These are phyloP conservation scores for Corbicula japonica DNA, from an alignment of 2,888 invertebrate genomes.

Conservation along the genomic window DNA sequence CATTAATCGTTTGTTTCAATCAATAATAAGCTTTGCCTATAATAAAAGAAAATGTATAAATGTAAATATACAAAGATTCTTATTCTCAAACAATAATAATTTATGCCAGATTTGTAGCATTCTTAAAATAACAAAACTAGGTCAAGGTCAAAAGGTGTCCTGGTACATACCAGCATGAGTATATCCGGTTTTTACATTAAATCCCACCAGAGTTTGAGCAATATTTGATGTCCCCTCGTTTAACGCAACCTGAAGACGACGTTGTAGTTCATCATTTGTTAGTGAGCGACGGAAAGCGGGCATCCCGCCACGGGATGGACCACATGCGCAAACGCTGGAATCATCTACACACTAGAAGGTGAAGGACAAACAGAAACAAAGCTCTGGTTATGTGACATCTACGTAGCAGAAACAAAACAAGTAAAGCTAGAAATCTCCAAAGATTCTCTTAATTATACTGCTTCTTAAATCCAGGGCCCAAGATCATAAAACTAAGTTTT, in stretches of 20 bases:
- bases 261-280: slow-evolving; percentile 78
- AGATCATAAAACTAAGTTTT: too few relatives aligned
- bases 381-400: slow-evolving; percentile 48
- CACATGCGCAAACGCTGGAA: slow-evolving; percentile 63
- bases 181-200: slow-evolving; percentile 79
- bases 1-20: too few relatives aligned
- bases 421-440: too few relatives aligned
- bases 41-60: too few relatives aligned
- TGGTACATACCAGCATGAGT: slow-evolving; percentile 80
- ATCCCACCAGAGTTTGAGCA: slow-evolving; percentile 76
- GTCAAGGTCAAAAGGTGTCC: slow-evolving; percentile 1
- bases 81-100: too few relatives aligned
- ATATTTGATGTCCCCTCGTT: slow-evolving; percentile 78
- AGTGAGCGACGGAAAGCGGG: slow-evolving; percentile 70
- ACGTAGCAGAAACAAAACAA: slow-evolving; percentile 36
- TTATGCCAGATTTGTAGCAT: too few relatives aligned
- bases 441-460: too few relatives aligned
- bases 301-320: slow-evolving; percentile 63
- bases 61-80: too few relatives aligned
- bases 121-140: too few relatives aligned
- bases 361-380: slow-evolving; percentile 48
- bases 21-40: too few relatives aligned
- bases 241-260: slow-evolving; percentile 78
- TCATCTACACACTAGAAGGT: slow-evolving; percentile 73
- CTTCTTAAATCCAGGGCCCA: too few relatives aligned